Evolutionary conservation across 2,888 invertebrate species (phyloP), one percentile per base, ranked within the genome.

Genomic region (Epirrhoe alternata): DNA sequence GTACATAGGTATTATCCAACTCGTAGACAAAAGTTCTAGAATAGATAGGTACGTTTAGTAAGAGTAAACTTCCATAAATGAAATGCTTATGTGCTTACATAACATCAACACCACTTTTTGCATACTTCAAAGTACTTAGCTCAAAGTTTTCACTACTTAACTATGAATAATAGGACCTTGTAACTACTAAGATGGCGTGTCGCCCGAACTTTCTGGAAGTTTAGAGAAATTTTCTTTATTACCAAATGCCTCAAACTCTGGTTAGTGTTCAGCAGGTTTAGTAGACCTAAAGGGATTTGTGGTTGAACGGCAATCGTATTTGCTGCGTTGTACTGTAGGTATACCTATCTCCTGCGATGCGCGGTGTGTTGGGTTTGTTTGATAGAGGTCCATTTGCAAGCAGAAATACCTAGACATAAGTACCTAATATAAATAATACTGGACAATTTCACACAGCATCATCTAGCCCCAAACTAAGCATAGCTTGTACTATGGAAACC

Each of bases 151-250:
- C 53, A 72, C 70, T 57, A 72, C 57, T 68, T 73, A 74, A 74
- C 75, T 74, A 75, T 79, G 78, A 81, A 75, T 79, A 78, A 78
- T 78, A 72, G 71, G 64, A 56, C 60, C 70, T 68, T 69, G 73
- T 68, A 72, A 79, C 70, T 70, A 70, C 49, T 69, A 79, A 80
- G 70, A 79, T 81, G 58, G 69, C 65, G 64, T 74, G 74, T 77
- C 74, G 69, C 72, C 69, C 54, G 61, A 72, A 68, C 51, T 72
- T 72, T 69, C 61, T 61, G 65, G 45, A 64, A 64, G 61, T 68
- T 67, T 66, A n/a, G 66, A 69, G 61, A 24, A 52, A 56, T 38
- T 53, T 58, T 64, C 50, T 59, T 59, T 58, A 54, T 58, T 38
- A 24, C 35, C 5, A 58, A 58, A 58, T 54, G 38, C 16, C 14